These are phyloP conservation scores for Alcedo atthis DNA, from an alignment of 2,797 vertebrate species.

Conservation along the genomic window DNA sequence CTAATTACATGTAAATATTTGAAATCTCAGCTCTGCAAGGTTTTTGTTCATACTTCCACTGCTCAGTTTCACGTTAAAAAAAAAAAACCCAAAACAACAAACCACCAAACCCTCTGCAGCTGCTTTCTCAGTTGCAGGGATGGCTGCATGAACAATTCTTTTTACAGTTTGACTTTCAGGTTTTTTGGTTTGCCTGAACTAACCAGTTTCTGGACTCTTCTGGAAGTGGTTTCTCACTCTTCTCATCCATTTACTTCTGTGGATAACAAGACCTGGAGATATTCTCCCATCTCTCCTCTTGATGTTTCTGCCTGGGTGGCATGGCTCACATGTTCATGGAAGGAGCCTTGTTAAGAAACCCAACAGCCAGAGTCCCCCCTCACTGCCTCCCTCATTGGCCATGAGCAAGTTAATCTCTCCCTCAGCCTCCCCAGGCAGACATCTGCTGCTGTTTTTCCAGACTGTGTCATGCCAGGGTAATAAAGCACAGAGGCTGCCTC, in stretches of 20 bases:
- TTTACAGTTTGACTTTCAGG: not conserved
- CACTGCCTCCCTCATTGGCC: not conserved
- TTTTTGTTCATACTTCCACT: not conserved
- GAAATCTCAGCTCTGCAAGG: not conserved
- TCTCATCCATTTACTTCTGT: not conserved
- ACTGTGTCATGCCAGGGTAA: accelerated
- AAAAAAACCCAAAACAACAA: not conserved
- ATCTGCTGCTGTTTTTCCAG: slow-evolving; percentile 44
- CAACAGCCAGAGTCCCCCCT: not conserved
- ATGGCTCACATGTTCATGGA: not conserved
- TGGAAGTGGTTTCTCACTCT: not conserved
- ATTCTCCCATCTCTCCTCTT: not conserved
- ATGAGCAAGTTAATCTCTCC: not conserved
- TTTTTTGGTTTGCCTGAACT: not conserved
- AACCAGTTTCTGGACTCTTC: not conserved
- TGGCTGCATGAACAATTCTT: not conserved
- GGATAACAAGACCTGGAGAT: accelerated
- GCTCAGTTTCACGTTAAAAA: accelerated
- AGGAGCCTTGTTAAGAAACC: not conserved
- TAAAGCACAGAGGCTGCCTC: not conserved
- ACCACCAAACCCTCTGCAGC: not conserved
- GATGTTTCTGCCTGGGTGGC: not conserved
- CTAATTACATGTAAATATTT: not conserved
- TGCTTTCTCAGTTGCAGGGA: not conserved
- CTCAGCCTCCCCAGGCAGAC: not conserved